These are phyloP conservation scores for Pteropus rufus DNA, from an alignment of 2,797 vertebrate genomes.

Conservation along the genomic window DNA sequence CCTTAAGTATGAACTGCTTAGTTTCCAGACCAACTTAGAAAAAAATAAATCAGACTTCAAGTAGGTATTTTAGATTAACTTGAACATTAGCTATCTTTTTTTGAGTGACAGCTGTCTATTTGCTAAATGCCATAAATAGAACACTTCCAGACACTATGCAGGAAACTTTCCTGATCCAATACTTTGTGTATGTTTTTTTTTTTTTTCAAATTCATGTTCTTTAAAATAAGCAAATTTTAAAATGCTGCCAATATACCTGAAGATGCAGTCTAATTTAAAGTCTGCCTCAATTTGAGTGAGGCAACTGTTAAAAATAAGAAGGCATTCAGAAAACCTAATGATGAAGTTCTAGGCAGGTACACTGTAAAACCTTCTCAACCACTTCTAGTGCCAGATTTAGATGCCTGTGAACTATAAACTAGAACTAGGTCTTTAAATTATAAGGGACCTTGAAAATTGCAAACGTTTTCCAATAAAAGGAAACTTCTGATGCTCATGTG, in stretches of 20 bases:
- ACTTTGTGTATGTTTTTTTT: background rate
- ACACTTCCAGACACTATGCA: background rate
- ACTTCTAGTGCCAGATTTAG: background rate
- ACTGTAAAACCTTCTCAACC: background rate
- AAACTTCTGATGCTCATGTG: background rate
- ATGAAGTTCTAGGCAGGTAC: background rate
- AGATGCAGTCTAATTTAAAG: constrained; percentile 18
- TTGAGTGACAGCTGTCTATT: constrained; percentile 13
- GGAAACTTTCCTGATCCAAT: background rate
- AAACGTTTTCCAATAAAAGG: background rate
- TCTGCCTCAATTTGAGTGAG: background rate
- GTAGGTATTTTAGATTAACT: constrained; percentile 12
- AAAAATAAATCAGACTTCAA: background rate
- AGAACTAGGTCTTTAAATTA: background rate
- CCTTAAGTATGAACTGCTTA: background rate
- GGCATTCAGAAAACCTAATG: background rate
- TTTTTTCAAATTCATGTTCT: constrained; percentile 21
- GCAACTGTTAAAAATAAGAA: constrained; percentile 36
- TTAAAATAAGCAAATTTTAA: constrained; percentile 38
- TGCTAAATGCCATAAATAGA: constrained; percentile 39
- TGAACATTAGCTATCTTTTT: background rate
- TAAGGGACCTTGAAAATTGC: background rate
- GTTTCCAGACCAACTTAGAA: constrained; percentile 41
- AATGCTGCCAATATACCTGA: background rate
- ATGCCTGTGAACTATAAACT: background rate